Base-by-base conservation (phyloP, 2,113 vertebrate genomes). In the Mobula birostris region DNA sequence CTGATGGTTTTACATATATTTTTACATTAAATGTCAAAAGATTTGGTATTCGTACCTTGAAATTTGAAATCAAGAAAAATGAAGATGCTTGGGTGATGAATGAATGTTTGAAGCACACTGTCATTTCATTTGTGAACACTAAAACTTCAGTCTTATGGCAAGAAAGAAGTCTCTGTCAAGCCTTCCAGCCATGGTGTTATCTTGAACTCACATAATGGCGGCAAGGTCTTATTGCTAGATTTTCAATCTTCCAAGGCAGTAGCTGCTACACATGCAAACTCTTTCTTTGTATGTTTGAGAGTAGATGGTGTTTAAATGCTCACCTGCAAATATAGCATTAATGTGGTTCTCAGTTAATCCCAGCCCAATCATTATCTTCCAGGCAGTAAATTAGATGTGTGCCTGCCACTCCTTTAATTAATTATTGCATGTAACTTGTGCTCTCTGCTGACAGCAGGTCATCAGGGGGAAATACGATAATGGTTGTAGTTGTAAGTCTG, bases 131-230 rank as follows among this genome's bases (percentile, higher is more conserved):
- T 91, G n/a, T 21, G 15, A 66, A 32, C 19, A 91, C 88, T 70
- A 32, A 63, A 68, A 36, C 63, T 24, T 91, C 61, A 66, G 61
- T 66, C 6, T 91, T 91, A 91, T 66, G 32, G 88, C 19, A 91
- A 91, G 88, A 90, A 90, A 68, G n/a, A 40, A 74, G n/a, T 63
- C 87, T 91, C n/a, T 91, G 88, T 70, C 63, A 1, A 70, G 63
- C 8, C 82, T 61, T 85, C 82, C 21, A 91, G 14, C 63, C 70
- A 40, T 36, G 63, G n/a, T 32, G 15, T 36, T 91, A 91, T 91
- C 63, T 70, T 68, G 32, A 70, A 70, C 27, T 8, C 85, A 88
- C 61, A n/a, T 88, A 27, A 88, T 17, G 17, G 32, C 87, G 36
- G 32, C n/a, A n/a, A 90, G n/a, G 17, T 36, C 1, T n/a, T 56